A percentile compares a stretch with the other conserved stretches of the same genome.
Evolutionary conservation across 2,888 invertebrate genomes (phyloP).

Genomic region (Tachina lurida): DNA sequence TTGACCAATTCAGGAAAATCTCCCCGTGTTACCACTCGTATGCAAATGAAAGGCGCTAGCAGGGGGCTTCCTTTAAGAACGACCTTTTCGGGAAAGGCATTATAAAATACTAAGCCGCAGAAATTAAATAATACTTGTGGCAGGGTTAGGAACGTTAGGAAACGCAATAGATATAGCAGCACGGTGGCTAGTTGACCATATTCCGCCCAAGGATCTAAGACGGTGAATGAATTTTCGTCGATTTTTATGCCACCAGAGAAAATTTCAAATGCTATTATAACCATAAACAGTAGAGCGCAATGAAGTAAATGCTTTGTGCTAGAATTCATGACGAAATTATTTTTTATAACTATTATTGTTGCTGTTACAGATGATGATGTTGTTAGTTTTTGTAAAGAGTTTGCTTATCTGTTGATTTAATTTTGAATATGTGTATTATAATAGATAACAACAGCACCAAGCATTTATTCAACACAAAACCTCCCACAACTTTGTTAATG

Average conservation of each 20-base stretch:
- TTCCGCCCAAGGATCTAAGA: slow-evolving; percentile 90
- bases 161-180: slow-evolving; percentile 89
- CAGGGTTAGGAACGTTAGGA: slow-evolving; percentile 92
- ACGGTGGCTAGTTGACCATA: slow-evolving; percentile 91
- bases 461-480: slow-evolving; percentile 9
- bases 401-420: not conserved
- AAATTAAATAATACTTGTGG: slow-evolving; percentile 94
- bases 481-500: not conserved
- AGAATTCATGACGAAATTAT: slow-evolving; percentile 79
- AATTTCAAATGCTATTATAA: slow-evolving; percentile 90
- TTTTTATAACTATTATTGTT: slow-evolving; percentile 16
- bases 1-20: slow-evolving; percentile 96
- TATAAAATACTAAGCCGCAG: slow-evolving; percentile 93
- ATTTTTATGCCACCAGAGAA: slow-evolving; percentile 86
- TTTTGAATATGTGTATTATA: slow-evolving; percentile 20
- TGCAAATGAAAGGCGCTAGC: slow-evolving; percentile 96
- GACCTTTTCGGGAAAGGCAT: slow-evolving; percentile 97
- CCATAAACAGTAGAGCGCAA: slow-evolving; percentile 88
- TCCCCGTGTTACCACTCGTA: slow-evolving; percentile 96
- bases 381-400: slow-evolving; percentile 2
- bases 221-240: slow-evolving; percentile 84
- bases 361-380: slow-evolving; percentile 12
- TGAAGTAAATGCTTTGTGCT: slow-evolving; percentile 90
- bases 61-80: slow-evolving; percentile 94
- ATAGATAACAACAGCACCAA: slow-evolving; percentile 5